Conservation (phyloP, 2,797 vertebrate genomes). For the Triplophysa bombifrons region DNA sequence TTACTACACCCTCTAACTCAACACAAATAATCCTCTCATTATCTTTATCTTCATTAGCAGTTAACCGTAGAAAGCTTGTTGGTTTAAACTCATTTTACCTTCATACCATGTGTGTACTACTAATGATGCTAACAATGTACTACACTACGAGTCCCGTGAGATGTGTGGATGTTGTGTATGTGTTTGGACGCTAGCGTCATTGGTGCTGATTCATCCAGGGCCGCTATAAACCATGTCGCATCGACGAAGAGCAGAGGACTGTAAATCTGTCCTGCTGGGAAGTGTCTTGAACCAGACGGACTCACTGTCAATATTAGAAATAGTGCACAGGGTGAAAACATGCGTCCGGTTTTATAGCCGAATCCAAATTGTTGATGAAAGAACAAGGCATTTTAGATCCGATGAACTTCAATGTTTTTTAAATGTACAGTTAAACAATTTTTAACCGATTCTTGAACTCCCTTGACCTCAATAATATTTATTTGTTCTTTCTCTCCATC, state of each 20-base stretch:
- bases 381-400: no score
- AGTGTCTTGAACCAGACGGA: conserved; percentile 26
- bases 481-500: not conserved
- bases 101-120: conserved; percentile 41
- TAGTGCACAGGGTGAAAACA: not conserved
- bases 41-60: not conserved
- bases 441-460: not conserved
- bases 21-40: conserved; percentile 13
- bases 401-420: no score
- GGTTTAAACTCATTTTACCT: conserved; percentile 32
- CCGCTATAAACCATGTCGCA: conserved; percentile 35
- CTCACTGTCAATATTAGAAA: conserved; percentile 16
- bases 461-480: not conserved
- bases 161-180: conserved; percentile 1
- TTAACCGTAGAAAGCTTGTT: conserved; percentile 26
- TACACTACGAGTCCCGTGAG: not conserved
- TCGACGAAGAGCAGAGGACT: conserved; percentile 40
- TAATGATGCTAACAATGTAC: conserved; percentile 22
- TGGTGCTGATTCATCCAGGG: conserved; percentile 33
- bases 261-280: conserved; percentile 53
- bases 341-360: no score
- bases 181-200: not conserved
- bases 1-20: conserved; percentile 8
- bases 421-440: not conserved
- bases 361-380: no score